These are phyloP conservation scores for Paramormyrops kingsleyae DNA, from an alignment of 2,113 vertebrate genomes.

Conservation along the genomic window DNA sequence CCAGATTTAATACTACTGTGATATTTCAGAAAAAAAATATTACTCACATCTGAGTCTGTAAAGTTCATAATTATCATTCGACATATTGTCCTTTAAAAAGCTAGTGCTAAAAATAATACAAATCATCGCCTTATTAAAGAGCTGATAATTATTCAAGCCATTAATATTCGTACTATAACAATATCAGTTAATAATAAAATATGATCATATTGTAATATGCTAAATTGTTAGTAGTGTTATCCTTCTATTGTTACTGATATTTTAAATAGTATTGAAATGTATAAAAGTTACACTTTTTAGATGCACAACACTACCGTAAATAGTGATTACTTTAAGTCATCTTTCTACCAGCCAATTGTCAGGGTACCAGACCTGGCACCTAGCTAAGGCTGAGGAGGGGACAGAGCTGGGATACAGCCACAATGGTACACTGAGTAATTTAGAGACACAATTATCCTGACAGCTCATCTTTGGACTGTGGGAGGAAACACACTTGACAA, in stretches of 20 bases:
- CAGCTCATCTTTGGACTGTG: neutral
- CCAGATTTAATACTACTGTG: neutral
- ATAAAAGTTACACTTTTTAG: neutral
- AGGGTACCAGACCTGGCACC: neutral
- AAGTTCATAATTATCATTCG: neutral
- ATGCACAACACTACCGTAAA: neutral
- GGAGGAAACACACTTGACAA: neutral
- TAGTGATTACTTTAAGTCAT: neutral
- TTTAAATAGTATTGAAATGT: neutral
- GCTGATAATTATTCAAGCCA: neutral
- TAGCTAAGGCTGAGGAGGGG: neutral
- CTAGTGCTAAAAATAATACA: neutral
- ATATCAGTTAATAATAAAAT: neutral
- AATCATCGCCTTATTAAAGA: neutral
- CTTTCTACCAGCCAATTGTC: neutral
- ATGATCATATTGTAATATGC: neutral
- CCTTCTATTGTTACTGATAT: neutral
- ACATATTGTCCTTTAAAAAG: neutral
- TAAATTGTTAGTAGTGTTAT: neutral
- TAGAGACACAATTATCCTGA: neutral
- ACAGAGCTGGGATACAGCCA: neutral
- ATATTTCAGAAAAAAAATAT: neutral
- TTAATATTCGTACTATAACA: neutral
- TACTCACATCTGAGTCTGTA: neutral
- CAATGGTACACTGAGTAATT: neutral